Evolutionary conservation across 2,797 vertebrate genomes (phyloP).

Genomic region (Sebastes diploproa): DNA sequence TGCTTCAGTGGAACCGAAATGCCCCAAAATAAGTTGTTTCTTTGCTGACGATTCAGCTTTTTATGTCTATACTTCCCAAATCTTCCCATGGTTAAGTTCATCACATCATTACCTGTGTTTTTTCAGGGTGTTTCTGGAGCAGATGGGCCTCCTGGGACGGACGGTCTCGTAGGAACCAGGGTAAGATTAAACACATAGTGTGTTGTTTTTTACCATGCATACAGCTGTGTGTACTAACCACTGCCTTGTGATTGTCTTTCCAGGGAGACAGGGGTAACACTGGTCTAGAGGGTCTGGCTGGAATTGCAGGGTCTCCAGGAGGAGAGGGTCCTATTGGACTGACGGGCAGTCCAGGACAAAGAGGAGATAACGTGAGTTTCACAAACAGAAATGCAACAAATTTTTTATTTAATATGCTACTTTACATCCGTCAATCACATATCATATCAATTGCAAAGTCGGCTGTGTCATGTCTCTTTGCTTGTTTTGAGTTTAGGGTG

Average conservation of each 20-base stretch:
- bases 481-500: slow-evolving; percentile 81
- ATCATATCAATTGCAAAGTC: too few relatives aligned
- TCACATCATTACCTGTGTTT: slow-evolving; percentile 1
- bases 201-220: not conserved
- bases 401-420: not conserved
- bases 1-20: not conserved
- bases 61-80: not conserved
- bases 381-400: not conserved
- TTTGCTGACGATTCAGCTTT: not conserved
- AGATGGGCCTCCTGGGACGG: slow-evolving; percentile 91
- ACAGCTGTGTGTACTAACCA: not conserved
- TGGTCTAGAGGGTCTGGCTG: slow-evolving; percentile 91
- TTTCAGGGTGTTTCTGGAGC: slow-evolving; percentile 89
- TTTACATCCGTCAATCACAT: not conserved
- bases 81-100: not conserved
- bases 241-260: not conserved
- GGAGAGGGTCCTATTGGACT: slow-evolving; percentile 90
- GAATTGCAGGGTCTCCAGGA: slow-evolving; percentile 87
- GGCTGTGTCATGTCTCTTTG: not conserved
- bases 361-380: slow-evolving; percentile 88
- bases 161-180: slow-evolving; percentile 89
- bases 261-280: slow-evolving; percentile 92
- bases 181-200: slow-evolving; percentile 77
- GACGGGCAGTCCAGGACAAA: slow-evolving; percentile 88
- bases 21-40: not conserved